Percentiles rank a stretch among this genome's conserved stretches.
Evolutionary conservation across 2,113 vertebrate species (phyloP).

Genomic region (Podarcis raffonei): DNA sequence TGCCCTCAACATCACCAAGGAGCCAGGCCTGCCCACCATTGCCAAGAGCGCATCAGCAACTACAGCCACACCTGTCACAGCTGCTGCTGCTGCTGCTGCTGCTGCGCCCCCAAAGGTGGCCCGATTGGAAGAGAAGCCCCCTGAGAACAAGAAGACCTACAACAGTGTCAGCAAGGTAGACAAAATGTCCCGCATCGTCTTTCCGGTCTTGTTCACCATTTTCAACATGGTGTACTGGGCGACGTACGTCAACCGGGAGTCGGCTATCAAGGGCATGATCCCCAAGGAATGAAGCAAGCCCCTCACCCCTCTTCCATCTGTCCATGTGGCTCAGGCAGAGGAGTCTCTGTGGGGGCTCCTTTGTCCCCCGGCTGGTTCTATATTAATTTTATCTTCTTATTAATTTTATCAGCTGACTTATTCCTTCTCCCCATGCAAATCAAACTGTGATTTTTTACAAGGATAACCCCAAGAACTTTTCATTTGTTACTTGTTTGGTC

Average conservation of each 20-base stretch:
- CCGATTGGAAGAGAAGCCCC: conserved; percentile 87
- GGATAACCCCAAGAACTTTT: conserved; percentile 24
- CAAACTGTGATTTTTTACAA: conserved; percentile 55
- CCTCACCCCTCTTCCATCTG: conserved; percentile 61
- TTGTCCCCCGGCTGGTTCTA: conserved; percentile 33
- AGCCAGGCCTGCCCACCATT: conserved; percentile 90
- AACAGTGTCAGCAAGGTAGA: conserved; percentile 99
- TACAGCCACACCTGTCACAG: conserved; percentile 1
- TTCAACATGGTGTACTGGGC: conserved; percentile 99
- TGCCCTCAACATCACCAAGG: conserved; percentile 92
- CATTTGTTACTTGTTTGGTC: conserved; percentile 12
- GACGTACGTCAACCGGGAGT: conserved; percentile 96
- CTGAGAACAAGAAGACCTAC: conserved; percentile 94
- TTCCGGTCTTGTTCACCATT: conserved; percentile 97
- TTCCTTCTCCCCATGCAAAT: conserved; percentile 46
- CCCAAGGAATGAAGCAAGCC: conserved; percentile 83
- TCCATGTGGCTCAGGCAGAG: conserved; percentile 66
- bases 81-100: conserved; percentile 58
- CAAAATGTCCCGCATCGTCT: conserved; percentile 98
- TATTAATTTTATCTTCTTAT: conserved; percentile 34
- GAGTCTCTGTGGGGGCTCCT: conserved; percentile 56
- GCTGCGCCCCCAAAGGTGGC: conserved; percentile 76
- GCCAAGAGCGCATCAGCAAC: conserved; percentile 85
- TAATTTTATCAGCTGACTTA: conserved; percentile 34
- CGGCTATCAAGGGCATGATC: conserved; percentile 91